Conservation (phyloP, 2,797 vertebrate genomes). For the Danio tinwini region DNA sequence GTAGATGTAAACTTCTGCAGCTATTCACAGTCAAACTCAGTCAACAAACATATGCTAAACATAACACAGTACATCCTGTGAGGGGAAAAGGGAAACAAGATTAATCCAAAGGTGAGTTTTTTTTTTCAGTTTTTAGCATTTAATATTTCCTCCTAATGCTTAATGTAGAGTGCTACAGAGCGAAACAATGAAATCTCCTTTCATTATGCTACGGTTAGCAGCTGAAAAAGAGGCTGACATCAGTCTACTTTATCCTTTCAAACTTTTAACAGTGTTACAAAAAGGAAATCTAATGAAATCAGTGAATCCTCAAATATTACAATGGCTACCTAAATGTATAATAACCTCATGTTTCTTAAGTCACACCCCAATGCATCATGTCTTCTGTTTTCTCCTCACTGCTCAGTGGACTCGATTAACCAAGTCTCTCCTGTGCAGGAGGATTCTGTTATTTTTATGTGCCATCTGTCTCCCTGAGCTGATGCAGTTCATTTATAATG, state of each 20-base stretch:
- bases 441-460: slow-evolving; percentile 70
- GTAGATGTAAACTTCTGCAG: too few species aligned
- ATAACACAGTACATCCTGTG: too few species aligned
- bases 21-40: too few species aligned
- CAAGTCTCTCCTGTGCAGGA: slow-evolving; percentile 51
- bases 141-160: not conserved
- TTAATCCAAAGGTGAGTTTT: too few species aligned
- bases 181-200: not conserved
- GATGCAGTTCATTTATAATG: slow-evolving; percentile 55
- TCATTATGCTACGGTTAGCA: not conserved
- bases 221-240: slow-evolving; percentile 1
- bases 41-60: too few species aligned
- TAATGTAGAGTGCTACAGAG: not conserved
- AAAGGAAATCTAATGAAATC: slow-evolving; percentile 7
- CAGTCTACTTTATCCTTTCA: slow-evolving; percentile 1
- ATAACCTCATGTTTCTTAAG: slow-evolving; percentile 22
- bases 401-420: slow-evolving; percentile 37
- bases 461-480: slow-evolving; percentile 53
- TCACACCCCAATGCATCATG: slow-evolving; percentile 7
- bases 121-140: not conserved
- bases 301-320: slow-evolving; percentile 9
- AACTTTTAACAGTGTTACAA: slow-evolving; percentile 14
- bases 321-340: not conserved
- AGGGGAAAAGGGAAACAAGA: too few species aligned
- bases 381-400: not conserved